Base-by-base conservation (phyloP, 2,888 invertebrate genomes). In the Drosophila maculinotata region DNA sequence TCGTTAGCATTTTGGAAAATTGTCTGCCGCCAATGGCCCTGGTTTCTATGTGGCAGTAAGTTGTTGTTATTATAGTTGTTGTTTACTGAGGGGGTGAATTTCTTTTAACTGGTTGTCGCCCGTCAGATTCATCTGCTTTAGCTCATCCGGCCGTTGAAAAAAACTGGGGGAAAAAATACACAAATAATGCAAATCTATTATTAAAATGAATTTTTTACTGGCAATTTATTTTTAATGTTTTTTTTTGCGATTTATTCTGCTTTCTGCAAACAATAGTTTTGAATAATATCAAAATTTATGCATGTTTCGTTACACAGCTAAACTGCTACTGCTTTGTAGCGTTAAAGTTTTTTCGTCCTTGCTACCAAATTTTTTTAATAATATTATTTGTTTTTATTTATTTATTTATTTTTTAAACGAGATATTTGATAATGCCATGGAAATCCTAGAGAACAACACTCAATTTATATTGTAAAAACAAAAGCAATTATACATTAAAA, bases 1-100 rank as follows among this genome's bases (percentile, higher is more conserved):
- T 76, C 49, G 70, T 41, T 65, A 79, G 66, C 88, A 88, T 90
- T 87, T 87, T 76, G 67, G 8, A 41, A 60, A 57, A 52, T 35
- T 56, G 54, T 54, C 12, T 23, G 35, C 47, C 30, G 30, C 28
- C 49, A n/a, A 25, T 31, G 42, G 56, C 56, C 30, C 20, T n/a
- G 10, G 36, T 48, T 39, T 45, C 12, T 33, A 48, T 42, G 38
- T 41, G 36, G 3, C 14, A 49, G 25, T 51, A 47, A 53, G 23
- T 56, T 48, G 25, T 56, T 69, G 41, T 54, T 69, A 25, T 52
- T 64, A 25, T 31, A 35, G 25, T 28, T 62, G 23, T 38, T 53
- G 28, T 39, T 9, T n/a, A n/a, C n/a, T n/a, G n/a, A n/a, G 14
- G 1, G 12, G 33, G 4, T 14, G 36, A 23, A 2, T 15, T 8